Evolutionary conservation across 2,797 vertebrate species (phyloP).

Genomic region (Microhierax caerulescens): DNA sequence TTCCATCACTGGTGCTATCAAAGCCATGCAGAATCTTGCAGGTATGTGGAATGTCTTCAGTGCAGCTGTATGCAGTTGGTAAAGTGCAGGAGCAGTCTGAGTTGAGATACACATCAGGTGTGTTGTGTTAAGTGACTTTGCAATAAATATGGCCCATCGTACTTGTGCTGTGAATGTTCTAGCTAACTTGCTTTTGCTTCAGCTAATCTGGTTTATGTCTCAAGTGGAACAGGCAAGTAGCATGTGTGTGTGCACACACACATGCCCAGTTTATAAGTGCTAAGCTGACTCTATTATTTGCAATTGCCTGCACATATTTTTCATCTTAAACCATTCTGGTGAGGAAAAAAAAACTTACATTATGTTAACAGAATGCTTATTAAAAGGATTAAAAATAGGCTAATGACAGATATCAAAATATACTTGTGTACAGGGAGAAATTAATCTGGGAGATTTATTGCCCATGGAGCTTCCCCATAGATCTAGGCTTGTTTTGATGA

Average conservation of each 20-base stretch:
- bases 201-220: neutral
- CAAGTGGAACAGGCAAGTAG: neutral
- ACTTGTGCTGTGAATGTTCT: neutral
- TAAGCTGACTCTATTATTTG: neutral
- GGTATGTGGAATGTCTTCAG: neutral
- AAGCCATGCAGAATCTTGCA: neutral
- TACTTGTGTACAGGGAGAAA: neutral
- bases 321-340: neutral
- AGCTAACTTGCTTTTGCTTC: neutral
- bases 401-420: neutral
- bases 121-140: rapidly evolving
- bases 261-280: neutral
- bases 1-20: neutral
- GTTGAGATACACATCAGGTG: rapidly evolving
- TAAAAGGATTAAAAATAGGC: neutral
- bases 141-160: neutral
- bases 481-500: neutral
- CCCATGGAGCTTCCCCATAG: neutral
- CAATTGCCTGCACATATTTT: neutral
- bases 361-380: neutral
- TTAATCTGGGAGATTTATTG: conserved; percentile 28
- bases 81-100: neutral
- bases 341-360: neutral
- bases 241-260: no score
- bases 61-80: neutral